These are phyloP conservation scores for Temnothorax rugatulus DNA, from an alignment of 2,888 invertebrate species.

Conservation along the genomic window DNA sequence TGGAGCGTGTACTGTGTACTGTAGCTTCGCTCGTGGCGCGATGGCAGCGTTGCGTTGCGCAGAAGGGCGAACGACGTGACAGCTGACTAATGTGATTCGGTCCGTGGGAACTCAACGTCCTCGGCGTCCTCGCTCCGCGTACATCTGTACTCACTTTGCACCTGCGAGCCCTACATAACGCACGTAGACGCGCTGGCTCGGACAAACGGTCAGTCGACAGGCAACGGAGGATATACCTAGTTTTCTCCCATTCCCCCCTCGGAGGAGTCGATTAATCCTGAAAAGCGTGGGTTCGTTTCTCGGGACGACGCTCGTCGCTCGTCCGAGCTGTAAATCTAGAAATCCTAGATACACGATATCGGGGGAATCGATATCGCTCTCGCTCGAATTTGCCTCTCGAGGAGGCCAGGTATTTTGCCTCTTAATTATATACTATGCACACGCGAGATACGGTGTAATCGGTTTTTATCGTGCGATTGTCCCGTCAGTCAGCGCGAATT, in stretches of 20 bases:
- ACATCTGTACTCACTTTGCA: constrained; percentile 66
- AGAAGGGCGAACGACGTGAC: constrained; percentile 58
- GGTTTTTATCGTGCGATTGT: neutral
- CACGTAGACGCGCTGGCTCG: neutral
- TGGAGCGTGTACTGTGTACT: no score
- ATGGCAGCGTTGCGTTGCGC: constrained; percentile 34
- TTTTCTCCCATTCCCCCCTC: neutral
- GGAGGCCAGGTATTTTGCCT: neutral
- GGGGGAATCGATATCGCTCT: neutral
- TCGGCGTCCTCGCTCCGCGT: constrained; percentile 48
- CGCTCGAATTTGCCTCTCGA: neutral
- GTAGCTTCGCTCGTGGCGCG: neutral
- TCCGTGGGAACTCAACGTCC: constrained; percentile 34
- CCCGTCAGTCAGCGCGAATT: neutral
- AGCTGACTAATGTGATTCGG: constrained; percentile 68
- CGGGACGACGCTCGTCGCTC: no score
- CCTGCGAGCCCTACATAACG: constrained; percentile 44
- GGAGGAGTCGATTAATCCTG: no score
- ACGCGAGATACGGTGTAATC: neutral
- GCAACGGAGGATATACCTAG: neutral
- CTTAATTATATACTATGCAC: neutral
- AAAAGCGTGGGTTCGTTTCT: neutral
- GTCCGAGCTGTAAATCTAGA: no score
- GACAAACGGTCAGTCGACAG: neutral
- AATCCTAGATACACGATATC: neutral